phyloP scores from a whole-genome alignment of 2,797 vertebrate species.

The Acestrorhynchus altus region DNA sequence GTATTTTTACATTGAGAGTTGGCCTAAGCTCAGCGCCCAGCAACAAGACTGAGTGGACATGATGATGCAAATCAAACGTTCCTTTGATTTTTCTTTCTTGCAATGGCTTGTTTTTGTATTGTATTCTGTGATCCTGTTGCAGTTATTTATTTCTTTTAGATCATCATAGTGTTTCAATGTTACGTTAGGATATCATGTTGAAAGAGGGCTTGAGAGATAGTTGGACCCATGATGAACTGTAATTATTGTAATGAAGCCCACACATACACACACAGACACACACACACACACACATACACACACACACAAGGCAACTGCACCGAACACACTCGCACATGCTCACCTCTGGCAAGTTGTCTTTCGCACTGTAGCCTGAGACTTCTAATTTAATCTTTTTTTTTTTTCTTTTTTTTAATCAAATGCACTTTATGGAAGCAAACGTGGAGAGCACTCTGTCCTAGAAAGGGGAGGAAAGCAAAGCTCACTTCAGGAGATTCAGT shows the following conservation, averaged over 20 bases:
- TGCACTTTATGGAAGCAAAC: slow-evolving; percentile 77
- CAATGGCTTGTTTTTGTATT: slow-evolving; percentile 60
- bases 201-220: slow-evolving; percentile 57
- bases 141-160: slow-evolving; percentile 77
- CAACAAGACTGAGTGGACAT: slow-evolving; percentile 30
- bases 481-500: not conserved
- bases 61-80: slow-evolving; percentile 57
- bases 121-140: slow-evolving; percentile 59
- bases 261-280: not conserved
- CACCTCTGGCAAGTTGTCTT: slow-evolving; percentile 42
- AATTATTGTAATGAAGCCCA: slow-evolving; percentile 21
- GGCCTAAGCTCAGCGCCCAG: slow-evolving; percentile 17
- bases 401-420: slow-evolving; percentile 62
- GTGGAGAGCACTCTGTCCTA: slow-evolving; percentile 38
- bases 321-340: slow-evolving; percentile 27
- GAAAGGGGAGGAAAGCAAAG: slow-evolving; percentile 29
- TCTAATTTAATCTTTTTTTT: slow-evolving; percentile 55
- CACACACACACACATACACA: not conserved
- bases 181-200: slow-evolving; percentile 50
- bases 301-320: slow-evolving; percentile 24
- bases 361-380: slow-evolving; percentile 49
- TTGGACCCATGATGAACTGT: slow-evolving; percentile 6
- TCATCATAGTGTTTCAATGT: slow-evolving; percentile 39
- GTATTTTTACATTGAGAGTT: slow-evolving; percentile 51
- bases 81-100: slow-evolving; percentile 38